Base-by-base conservation (phyloP, 2,113 vertebrate genomes). In the Cyanoramphus novaezelandiae region DNA sequence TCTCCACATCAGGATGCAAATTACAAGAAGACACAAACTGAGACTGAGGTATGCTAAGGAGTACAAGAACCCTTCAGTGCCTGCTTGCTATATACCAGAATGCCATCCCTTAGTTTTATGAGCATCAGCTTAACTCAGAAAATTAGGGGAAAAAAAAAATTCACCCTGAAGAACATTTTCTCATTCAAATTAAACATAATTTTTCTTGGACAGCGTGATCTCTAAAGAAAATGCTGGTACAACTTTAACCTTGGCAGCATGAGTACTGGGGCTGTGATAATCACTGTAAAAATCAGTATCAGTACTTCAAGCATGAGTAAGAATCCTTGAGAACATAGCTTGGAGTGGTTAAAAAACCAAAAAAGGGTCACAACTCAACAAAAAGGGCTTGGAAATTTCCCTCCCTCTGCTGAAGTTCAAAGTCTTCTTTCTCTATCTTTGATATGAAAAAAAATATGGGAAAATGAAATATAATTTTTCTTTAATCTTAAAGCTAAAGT, bases 161-260 rank as follows among this genome's bases (percentile, higher is more conserved):
- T 83, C n/a, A 93, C 44, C 71, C 79, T 60, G 33, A 76, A 96
- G 91, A 52, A 92, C 87, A 92, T 91, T 94, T 97, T 97, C 62
- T 93, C 57, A 94, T 94, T 96, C 86, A 97, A 93, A 87, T 97
- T 92, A 97, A 97, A 96, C 52, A 84, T 72, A 94, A 82, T 93
- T 59, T 92, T 92, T 91, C 37, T 76, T 60, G 29, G 96, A 84
- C 65, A 95, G 72, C 20, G 69, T 53, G 46, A 72, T 93, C 94
- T 95, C 39, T 94, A 97, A 96, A 96, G 95, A 82, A 97, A 97
- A 97, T 15, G 74, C 91, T 90, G 97, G 95, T 97, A 93, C 88
- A 97, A 84, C 41, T 70, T 95, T 95, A 92, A 94, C 82, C 85
- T 96, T 93, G 82, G 92, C 74, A 74, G 69, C 91, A 90, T 72